Conservation (phyloP, 2,797 vertebrate genomes). For the Typhlichthys subterraneus region DNA sequence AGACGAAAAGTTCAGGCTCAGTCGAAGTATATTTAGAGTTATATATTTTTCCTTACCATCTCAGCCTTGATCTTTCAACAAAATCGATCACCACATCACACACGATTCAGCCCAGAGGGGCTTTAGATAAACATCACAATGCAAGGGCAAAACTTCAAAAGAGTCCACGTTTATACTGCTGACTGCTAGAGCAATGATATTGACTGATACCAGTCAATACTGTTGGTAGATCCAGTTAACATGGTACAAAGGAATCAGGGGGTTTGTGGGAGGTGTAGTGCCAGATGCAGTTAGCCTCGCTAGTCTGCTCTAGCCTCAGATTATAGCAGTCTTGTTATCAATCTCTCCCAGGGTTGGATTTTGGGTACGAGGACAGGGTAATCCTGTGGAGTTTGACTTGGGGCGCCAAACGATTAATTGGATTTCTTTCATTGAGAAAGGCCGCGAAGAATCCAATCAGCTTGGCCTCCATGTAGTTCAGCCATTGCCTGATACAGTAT, state of each 20-base stretch:
- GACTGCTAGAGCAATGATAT: not conserved
- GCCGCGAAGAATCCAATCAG: slow-evolving; percentile 74
- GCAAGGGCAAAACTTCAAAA: too few relatives aligned
- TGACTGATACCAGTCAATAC: slow-evolving; percentile 19
- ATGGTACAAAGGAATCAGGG: not conserved
- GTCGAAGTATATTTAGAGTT: too few relatives aligned
- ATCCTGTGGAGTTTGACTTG: slow-evolving; percentile 67
- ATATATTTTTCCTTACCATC: too few relatives aligned
- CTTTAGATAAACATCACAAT: too few relatives aligned
- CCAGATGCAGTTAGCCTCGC: slow-evolving; percentile 31
- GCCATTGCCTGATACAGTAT: slow-evolving; percentile 41
- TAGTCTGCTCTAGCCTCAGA: slow-evolving; percentile 45
- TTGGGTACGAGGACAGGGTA: slow-evolving; percentile 62
- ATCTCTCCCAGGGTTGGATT: slow-evolving; percentile 64
- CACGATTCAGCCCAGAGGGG: too few relatives aligned
- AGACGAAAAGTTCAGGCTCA: too few relatives aligned
- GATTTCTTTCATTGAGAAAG: slow-evolving; percentile 57
- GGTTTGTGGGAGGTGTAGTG: slow-evolving; percentile 3
- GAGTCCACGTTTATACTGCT: not conserved
- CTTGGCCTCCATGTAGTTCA: slow-evolving; percentile 51
- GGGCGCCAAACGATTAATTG: slow-evolving; percentile 67
- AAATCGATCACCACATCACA: too few relatives aligned
- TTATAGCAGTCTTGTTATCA: slow-evolving; percentile 68
- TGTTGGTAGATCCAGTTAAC: slow-evolving; percentile 19
- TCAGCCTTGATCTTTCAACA: too few relatives aligned